Percentiles rank a stretch among this genome's conserved stretches.
phyloP scores from a whole-genome alignment of 1,140 invertebrate genomes.

The Ceratina calcarata region DNA sequence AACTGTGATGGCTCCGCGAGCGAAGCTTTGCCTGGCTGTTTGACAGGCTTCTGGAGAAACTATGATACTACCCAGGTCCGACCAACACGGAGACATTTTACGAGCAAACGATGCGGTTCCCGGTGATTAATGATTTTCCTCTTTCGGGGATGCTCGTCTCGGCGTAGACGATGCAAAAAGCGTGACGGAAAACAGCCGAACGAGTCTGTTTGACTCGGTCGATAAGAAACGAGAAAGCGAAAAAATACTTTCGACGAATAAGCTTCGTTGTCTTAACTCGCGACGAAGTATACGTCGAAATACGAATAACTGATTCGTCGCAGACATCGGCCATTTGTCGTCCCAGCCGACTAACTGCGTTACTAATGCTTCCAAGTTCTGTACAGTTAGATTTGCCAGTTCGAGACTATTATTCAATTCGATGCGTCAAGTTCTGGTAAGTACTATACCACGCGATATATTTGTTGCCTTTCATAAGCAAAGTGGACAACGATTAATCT shows the following conservation, averaged over 20 bases:
- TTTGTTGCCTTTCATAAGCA: too few species aligned
- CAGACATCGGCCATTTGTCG: slow-evolving; percentile 2
- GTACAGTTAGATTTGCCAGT: neutral
- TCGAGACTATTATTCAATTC: neutral
- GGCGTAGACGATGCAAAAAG: slow-evolving; percentile 4
- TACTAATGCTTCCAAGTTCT: neutral
- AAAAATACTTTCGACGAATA: neutral
- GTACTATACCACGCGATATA: neutral
- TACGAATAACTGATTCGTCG: neutral
- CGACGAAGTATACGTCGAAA: neutral
- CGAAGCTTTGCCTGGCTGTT: slow-evolving; percentile 21
- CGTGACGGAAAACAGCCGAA: neutral
- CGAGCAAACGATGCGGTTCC: slow-evolving; percentile 32
- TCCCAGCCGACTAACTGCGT: neutral
- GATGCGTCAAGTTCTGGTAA: neutral
- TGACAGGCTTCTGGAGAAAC: slow-evolving; percentile 15
- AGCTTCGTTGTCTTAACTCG: neutral
- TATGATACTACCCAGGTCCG: slow-evolving; percentile 6
- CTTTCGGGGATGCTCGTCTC: neutral
- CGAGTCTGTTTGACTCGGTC: neutral
- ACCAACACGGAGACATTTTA: slow-evolving; percentile 17
- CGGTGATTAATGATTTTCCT: slow-evolving; percentile 37
- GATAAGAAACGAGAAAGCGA: neutral
- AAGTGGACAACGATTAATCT: too few species aligned
- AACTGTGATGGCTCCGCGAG: slow-evolving; percentile 18